Evolutionary conservation across 2,888 invertebrate species (phyloP), one percentile per base, ranked within the genome.

Genomic region (Thereva unica): DNA sequence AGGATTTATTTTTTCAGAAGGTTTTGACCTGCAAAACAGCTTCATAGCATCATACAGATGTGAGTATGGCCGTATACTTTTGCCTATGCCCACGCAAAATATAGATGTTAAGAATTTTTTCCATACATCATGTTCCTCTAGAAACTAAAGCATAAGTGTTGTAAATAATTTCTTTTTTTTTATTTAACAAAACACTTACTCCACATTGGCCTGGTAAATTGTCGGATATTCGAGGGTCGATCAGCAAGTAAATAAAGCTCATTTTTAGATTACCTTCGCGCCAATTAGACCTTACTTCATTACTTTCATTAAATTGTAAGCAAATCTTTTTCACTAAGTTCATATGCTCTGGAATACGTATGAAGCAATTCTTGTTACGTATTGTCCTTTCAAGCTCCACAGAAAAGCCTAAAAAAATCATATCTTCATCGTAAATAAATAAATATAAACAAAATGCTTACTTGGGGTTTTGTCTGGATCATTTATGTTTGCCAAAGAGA

Each of bases 11-110:
- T 63, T 35, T 41, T 52, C 42, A 44, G 9, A 8, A 42, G 42
- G 9, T 2, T 64, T 50, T 9, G 8, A 49, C 4, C 75, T 74
- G 0, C 77, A 76, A 65, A 78, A 78, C 35, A 73, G 73, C 0
- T 85, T 84, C 67, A 91, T 86, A 0, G 97, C 96, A 77, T 96
- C 94, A 76, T 94, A 92, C 5, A 98, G 84, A 81, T 98, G 98
- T 0, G 89, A 87, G 76, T 94, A 93, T 0, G 97, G 96, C 4
- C 98, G 84, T 0, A 91, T 87, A 37, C 91, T 86, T 78, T 93
- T 95, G 66, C 97, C 97, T 83, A 96, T 97, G 0, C 98, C 98
- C 38, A 99, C 88, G 78, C 99, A 98, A 80, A 99, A 98, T 69
- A 98, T 90, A 0, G 95, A 86, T 55, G 87, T 84, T 3, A 97